Evolutionary conservation across 2,113 vertebrate genomes (phyloP), one percentile per base, ranked within the genome.

Genomic region (Semnopithecus entellus): DNA sequence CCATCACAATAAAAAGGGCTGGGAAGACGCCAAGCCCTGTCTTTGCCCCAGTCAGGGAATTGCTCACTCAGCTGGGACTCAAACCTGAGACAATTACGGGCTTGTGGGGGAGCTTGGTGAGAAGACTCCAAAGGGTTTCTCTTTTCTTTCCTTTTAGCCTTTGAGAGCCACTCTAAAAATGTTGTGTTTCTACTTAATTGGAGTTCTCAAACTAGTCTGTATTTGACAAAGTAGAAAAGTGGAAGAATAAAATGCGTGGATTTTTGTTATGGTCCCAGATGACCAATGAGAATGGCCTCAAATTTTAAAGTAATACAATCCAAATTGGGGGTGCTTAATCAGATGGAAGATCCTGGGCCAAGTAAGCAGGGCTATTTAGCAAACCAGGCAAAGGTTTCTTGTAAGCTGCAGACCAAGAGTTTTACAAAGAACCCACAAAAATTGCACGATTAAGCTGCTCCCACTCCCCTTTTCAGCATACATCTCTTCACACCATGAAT

Each of bases 151-250:
- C 50, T 59, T 87, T 87, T 94, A 95, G 55, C 55, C 23, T 89
- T 91, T 86, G 95, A 97, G 78, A 96, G 61, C 78, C 85, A 96
- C 92, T 97, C 55, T 94, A 89, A 96, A 96, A 96, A 91, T 79
- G 38, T 72, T 94, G 82, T 95, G 6, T 97, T 96, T 91, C 76
- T 76, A 45, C 50, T 92, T 96, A 94, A 89, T 91, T 94, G 83
- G 91, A 93, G 55, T 93, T 93, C 86, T 90, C 93, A 95, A 97
- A 91, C 38, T 90, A 61, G 70, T 72, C 88, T 20, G 32, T 78
- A 76, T 94, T 91, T 76, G 91, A 92, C 30, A 94, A 95, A 96
- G 82, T 64, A 88, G 91, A 95, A 97, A 97, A 92, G 64, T 86
- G 25, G 50, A 92, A 91, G 38, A 93, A 87, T 90, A 70, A 94